Evolutionary conservation across 2,113 vertebrate genomes (phyloP).

Genomic region (Marcusenius ussheri): DNA sequence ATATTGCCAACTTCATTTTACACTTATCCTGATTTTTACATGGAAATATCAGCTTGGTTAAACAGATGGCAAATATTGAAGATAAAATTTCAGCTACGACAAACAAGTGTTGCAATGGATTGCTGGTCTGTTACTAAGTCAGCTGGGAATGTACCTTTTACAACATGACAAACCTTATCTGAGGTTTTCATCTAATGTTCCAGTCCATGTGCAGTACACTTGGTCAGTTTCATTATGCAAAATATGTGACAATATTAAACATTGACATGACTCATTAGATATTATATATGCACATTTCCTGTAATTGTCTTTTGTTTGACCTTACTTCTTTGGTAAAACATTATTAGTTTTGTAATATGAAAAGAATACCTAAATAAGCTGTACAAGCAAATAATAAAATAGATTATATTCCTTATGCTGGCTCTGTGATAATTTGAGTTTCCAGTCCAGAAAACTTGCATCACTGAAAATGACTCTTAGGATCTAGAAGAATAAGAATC

Average conservation of each 20-base stretch:
- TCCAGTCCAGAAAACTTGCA: background rate
- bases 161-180: background rate
- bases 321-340: background rate
- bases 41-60: background rate
- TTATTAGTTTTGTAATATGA: background rate
- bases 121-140: background rate
- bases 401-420: background rate
- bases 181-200: background rate
- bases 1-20: background rate
- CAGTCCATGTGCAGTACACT: background rate
- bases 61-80: background rate
- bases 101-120: background rate
- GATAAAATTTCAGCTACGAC: background rate
- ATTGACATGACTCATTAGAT: background rate
- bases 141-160: background rate
- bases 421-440: background rate
- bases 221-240: slow-evolving; percentile 4
- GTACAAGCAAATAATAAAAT: background rate
- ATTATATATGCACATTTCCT: slow-evolving; percentile 9
- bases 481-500: background rate
- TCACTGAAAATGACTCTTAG: background rate
- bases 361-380: background rate
- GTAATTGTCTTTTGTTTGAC: background rate
- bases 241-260: background rate
- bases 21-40: no score